Conservation (phyloP, 1,140 invertebrate genomes). For the Eufriesea mexicana region DNA sequence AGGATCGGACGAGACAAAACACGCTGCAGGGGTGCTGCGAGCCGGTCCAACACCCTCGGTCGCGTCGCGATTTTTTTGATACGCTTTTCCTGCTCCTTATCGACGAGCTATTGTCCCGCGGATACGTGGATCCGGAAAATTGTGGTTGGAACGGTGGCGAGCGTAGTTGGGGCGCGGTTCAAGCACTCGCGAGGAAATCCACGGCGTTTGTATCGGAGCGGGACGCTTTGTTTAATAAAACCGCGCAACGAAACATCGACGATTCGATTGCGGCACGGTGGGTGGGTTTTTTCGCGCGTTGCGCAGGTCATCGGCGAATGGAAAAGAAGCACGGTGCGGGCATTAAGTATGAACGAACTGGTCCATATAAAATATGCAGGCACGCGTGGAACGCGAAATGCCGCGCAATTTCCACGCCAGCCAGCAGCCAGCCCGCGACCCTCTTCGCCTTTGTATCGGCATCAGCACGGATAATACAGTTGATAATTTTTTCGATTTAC, state of each 20-base stretch:
- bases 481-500: slow-evolving; percentile 68
- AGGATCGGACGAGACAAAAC: slow-evolving; percentile 67
- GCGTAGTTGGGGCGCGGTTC: too few species aligned
- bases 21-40: too few species aligned
- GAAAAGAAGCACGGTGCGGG: slow-evolving; percentile 11
- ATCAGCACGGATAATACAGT: slow-evolving; percentile 58
- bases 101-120: slow-evolving; percentile 37
- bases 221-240: slow-evolving; percentile 31
- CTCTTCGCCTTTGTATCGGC: slow-evolving; percentile 9
- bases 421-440: not conserved
- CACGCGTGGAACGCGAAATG: not conserved
- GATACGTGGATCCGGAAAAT: too few species aligned
- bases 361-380: slow-evolving; percentile 60
- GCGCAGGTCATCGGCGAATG: not conserved
- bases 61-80: slow-evolving; percentile 33
- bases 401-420: slow-evolving; percentile 25
- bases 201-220: not conserved
- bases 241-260: slow-evolving; percentile 25
- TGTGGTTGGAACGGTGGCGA: too few species aligned
- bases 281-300: not conserved
- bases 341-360: slow-evolving; percentile 39
- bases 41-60: too few species aligned
- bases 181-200: not conserved
- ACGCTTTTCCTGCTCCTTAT: slow-evolving; percentile 7
- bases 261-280: slow-evolving; percentile 33